Conservation (phyloP, 2,888 invertebrate species). For the Argyresthia albistria region DNA sequence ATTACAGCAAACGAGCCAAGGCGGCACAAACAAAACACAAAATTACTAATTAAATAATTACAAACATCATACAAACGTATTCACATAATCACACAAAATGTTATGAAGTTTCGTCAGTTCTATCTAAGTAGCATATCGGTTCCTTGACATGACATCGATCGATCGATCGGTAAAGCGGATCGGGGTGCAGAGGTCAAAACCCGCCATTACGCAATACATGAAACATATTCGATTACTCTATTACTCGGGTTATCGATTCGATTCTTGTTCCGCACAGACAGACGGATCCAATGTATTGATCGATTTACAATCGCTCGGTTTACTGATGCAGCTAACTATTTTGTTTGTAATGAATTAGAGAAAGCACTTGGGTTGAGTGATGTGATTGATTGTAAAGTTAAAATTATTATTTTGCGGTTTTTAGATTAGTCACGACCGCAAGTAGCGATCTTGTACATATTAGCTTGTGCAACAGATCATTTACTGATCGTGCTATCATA, state of each 20-base stretch:
- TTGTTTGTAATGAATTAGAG: neutral
- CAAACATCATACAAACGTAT: too few species aligned
- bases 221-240: neutral
- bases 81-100: too few species aligned
- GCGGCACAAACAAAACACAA: too few species aligned
- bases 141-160: too few species aligned
- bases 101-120: too few species aligned
- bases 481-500: too few species aligned
- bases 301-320: neutral
- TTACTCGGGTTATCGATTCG: neutral
- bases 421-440: neutral
- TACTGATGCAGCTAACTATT: neutral
- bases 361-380: neutral
- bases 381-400: neutral
- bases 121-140: too few species aligned
- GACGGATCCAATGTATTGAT: neutral
- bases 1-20: too few species aligned
- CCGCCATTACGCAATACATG: neutral
- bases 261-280: neutral
- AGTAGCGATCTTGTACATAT: too few species aligned
- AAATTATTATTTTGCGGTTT: neutral
- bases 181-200: neutral
- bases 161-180: too few species aligned
- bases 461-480: too few species aligned
- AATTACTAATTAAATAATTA: too few species aligned